Conservation (phyloP, 2,797 vertebrate genomes). For the Graptemys geographica region DNA sequence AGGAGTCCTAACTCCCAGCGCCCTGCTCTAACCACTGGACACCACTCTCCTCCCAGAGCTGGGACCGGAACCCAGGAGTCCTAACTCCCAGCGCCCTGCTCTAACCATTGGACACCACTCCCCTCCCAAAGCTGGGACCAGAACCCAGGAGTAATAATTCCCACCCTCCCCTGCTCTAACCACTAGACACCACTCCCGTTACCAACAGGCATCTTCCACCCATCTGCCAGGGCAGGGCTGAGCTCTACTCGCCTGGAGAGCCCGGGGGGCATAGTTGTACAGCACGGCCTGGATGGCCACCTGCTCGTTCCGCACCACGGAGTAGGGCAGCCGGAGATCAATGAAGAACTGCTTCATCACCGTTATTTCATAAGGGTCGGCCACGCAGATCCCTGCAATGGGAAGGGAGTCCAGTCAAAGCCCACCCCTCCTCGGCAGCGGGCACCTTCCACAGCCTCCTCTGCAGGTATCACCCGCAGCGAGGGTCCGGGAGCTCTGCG, state of each 20-base stretch:
- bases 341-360: constrained; percentile 84
- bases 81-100: neutral
- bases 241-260: constrained; percentile 37
- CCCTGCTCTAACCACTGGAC: neutral
- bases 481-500: neutral
- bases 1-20: neutral
- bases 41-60: too few relatives aligned
- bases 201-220: neutral
- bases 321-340: constrained; percentile 84
- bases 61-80: too few relatives aligned
- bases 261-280: constrained; percentile 77
- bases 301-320: constrained; percentile 84
- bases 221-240: neutral
- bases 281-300: constrained; percentile 84
- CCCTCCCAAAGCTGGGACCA: too few relatives aligned
- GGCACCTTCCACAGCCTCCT: neutral
- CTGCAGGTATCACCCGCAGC: too few relatives aligned
- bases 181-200: neutral
- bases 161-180: neutral
- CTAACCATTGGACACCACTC: neutral
- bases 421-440: neutral
- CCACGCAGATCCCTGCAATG: constrained; percentile 77
- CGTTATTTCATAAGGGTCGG: constrained; percentile 77
- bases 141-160: neutral
- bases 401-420: neutral